Base-by-base conservation (phyloP, 2,888 invertebrate species). In the Syrista parreyssii region DNA sequence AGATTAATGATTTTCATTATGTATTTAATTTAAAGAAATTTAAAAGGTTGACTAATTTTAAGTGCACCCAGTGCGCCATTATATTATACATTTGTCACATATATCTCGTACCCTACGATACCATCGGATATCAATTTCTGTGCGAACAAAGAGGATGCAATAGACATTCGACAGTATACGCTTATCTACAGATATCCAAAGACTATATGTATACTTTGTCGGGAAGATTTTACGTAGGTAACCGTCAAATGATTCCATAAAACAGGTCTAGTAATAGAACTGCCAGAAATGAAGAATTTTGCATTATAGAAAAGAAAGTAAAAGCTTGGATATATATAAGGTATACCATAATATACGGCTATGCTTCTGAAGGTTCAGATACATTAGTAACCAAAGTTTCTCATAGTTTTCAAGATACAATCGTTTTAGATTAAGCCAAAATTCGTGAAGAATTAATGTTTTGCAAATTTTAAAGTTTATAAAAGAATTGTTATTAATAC, bases 41-140 rank as follows among this genome's bases (percentile, higher is more conserved):
- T 32, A 71, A 71, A 9, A 55, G 55, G 71, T 71, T 71, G 32
- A 71, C 71, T 71, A 71, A 71, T 71, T 71, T 32, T 71, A 71
- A 71, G 71, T 71, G 31, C 71, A 30, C 71, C 31, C 12, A 31
- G 31, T 32, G 30, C 68, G 6, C 2, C 34, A 40, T 40, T 55
- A 55, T 55, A 55, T 55, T 55, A 15, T 23, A 55, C 23, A 55
- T 23, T 55, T 55, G 9, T 55, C 55, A 55, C 55, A 23, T 55
- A 23, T 55, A 55, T 9, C 55, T 55, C 23, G 55, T 55, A 55
- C 55, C 9, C 9, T 55, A 55, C 55, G 55, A 55, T 55, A 55
- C 55, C 55, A 55, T 55, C 55, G 55, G 23, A 55, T 55, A 55
- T 15, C 55, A 23, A 55, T 55, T 9, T 55, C 9, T 55, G 23